phyloP scores from a whole-genome alignment of 2,888 invertebrate species.

The Clepsis dumicolana region DNA sequence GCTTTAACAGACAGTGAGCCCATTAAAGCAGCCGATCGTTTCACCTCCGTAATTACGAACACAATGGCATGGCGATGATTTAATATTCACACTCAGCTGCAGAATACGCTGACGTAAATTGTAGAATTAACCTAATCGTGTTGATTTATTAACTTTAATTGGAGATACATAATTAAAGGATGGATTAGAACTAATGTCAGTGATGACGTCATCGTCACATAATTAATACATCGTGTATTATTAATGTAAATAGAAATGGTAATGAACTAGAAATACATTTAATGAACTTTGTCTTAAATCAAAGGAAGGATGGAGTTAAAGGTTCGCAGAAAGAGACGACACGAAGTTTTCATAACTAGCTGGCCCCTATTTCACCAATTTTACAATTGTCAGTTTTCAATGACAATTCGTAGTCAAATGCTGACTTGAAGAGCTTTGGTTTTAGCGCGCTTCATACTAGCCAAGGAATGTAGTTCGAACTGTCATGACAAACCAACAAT shows the following conservation, averaged over 20 bases:
- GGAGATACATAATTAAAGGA: neutral
- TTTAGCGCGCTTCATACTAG: too few species aligned
- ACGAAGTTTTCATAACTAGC: too few species aligned
- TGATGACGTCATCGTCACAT: neutral
- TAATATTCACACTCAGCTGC: neutral
- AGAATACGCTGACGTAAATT: neutral
- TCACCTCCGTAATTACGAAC: neutral
- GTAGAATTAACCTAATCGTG: neutral
- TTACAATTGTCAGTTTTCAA: too few species aligned
- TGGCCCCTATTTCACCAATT: too few species aligned
- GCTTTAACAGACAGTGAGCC: neutral
- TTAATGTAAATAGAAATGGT: neutral
- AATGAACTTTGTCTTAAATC: too few species aligned
- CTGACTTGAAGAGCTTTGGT: too few species aligned
- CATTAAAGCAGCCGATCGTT: conserved; percentile 3
- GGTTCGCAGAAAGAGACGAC: too few species aligned
- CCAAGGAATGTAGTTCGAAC: too few species aligned
- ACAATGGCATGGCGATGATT: neutral
- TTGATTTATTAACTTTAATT: neutral
- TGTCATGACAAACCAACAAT: too few species aligned
- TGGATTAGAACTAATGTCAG: neutral
- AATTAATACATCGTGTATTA: neutral
- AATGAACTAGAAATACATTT: too few species aligned
- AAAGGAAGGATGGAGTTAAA: too few species aligned
- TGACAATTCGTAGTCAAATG: too few species aligned